Base-by-base conservation (phyloP, 2,888 invertebrate genomes). In the Campoletis raptor region DNA sequence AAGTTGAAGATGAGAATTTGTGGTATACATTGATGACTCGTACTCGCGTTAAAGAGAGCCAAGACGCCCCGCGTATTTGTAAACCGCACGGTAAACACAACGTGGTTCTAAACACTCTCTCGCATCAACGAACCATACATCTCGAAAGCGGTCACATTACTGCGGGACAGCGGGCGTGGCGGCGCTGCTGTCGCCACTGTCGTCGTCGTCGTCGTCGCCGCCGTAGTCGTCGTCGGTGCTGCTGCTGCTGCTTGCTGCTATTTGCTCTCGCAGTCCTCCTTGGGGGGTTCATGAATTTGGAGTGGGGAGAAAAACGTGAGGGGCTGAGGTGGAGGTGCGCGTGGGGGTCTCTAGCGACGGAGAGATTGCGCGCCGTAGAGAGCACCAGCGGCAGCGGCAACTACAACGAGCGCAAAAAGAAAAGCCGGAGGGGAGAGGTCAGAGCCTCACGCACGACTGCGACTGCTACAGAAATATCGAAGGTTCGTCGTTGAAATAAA, bases 81-180 rank as follows among this genome's bases (percentile, higher is more conserved):
- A 52, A 30, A 73, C 45, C 54, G 52, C 45, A 48, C 48, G 64
- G 64, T 70, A 57, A 81, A 73, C 69, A 83, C 77, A 40, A 82
- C 72, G 73, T 81, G 67, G 67, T 76, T 54, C 79, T 57, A 73
- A 54, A 64, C 66, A 83, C 69, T 69, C 73, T 83, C 83, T 74
- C 89, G 88, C 87, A 85, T 67, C 80, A 81, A 85, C 90, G 85
- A 84, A 90, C 89, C 90, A 84, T 89, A 90, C 93, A 91, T 90
- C 83, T 90, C 92, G 92, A 89, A 90, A 90, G 92, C 94, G 92
- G 90, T 93, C 93, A 93, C 92, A 92, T 93, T 92, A 93, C 94
- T 92, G 93, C 92, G 91, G 92, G 92, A 85, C 90, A 90, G 88
- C 91, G 90, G 90, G 91, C 90, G 82, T 91, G 89, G 91, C 90